Percentiles rank a stretch among this genome's conserved stretches.
phyloP scores from a whole-genome alignment of 2,797 vertebrate species.

The Chaenodraco wilsoni region DNA sequence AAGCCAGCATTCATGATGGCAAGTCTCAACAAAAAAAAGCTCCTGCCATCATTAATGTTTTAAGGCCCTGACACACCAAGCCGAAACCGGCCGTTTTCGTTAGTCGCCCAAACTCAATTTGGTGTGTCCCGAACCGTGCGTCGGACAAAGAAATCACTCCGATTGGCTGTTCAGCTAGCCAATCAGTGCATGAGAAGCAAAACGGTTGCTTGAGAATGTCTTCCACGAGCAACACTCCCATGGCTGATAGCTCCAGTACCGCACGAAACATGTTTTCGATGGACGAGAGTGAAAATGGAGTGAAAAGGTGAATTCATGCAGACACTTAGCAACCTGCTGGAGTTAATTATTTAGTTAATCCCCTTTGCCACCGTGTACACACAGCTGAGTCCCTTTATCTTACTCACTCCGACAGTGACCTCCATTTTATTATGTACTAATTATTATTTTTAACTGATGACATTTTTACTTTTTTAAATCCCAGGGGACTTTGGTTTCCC shows the following conservation, averaged over 20 bases:
- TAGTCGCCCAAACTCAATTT: no score
- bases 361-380: neutral
- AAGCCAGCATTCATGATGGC: neutral
- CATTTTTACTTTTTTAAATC: slow-evolving; percentile 2
- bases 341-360: slow-evolving; percentile 11
- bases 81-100: no score
- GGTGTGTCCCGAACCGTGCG: no score
- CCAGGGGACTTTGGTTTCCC: neutral
- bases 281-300: neutral
- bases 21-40: neutral
- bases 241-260: no score
- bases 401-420: slow-evolving; percentile 18
- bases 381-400: slow-evolving; percentile 26
- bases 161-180: no score
- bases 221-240: no score
- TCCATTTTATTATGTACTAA: neutral
- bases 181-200: no score
- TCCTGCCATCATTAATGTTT: neutral
- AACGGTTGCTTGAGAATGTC: no score
- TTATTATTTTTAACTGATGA: slow-evolving; percentile 4
- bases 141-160: no score
- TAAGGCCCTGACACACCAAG: neutral
- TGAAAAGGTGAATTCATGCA: slow-evolving; percentile 23
- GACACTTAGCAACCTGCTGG: neutral
- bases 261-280: no score